Evolutionary conservation across 2,888 invertebrate genomes (phyloP).

Genomic region (Harpalus rubripes): DNA sequence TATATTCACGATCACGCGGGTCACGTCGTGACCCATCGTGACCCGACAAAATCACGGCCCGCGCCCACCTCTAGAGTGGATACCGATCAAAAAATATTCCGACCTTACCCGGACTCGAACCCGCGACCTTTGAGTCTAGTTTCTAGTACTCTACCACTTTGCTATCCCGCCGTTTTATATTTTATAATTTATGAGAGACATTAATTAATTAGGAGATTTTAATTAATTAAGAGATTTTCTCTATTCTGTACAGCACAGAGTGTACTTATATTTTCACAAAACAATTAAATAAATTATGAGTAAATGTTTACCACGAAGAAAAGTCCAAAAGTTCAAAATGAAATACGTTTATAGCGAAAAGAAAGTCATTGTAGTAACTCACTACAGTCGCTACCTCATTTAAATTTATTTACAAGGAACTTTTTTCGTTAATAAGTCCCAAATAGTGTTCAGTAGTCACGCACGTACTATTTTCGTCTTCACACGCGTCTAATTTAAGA

Average conservation of each 20-base stretch:
- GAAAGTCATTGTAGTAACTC: background rate
- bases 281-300: background rate
- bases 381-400: constrained; percentile 14
- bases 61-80: too few relatives aligned
- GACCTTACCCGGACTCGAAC: too few relatives aligned
- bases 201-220: too few relatives aligned
- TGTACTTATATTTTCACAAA: background rate
- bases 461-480: constrained; percentile 33
- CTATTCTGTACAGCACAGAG: background rate
- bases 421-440: constrained; percentile 16
- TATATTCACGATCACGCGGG: too few relatives aligned
- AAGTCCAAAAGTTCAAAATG: background rate
- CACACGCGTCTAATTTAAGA: constrained; percentile 34
- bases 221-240: too few relatives aligned
- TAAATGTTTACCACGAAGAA: background rate
- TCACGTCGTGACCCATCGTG: too few relatives aligned
- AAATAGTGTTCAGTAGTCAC: constrained; percentile 41
- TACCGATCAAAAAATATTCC: too few relatives aligned
- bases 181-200: too few relatives aligned
- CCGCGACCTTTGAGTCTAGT: too few relatives aligned
- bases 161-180: too few relatives aligned
- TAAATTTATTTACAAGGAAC: constrained; percentile 19
- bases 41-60: too few relatives aligned
- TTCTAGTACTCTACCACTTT: too few relatives aligned
- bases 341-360: background rate